Percentiles rank a stretch among this genome's conserved stretches.
Conservation (phyloP, 2,113 vertebrate species). For the Nerophis ophidion region DNA sequence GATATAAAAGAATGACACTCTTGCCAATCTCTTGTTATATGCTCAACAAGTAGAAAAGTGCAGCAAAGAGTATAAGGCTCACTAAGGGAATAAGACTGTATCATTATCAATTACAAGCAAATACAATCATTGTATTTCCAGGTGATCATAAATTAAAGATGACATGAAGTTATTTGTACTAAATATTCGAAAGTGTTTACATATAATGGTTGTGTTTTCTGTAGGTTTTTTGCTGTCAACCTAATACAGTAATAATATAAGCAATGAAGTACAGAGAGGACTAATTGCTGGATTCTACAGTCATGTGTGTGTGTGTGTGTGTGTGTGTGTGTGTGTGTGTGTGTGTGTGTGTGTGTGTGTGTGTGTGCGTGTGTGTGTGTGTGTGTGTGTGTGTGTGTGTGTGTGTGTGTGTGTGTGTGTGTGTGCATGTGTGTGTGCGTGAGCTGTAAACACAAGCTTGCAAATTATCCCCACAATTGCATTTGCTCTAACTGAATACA, state of each 20-base stretch:
- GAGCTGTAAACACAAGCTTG: slow-evolving; percentile 14
- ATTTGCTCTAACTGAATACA: slow-evolving; percentile 25
- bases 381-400: too few species aligned
- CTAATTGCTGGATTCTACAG: slow-evolving; percentile 27
- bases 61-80: too few species aligned
- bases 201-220: not conserved
- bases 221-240: slow-evolving; percentile 21
- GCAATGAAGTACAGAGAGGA: slow-evolving; percentile 36
- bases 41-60: not conserved
- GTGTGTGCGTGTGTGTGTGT: too few species aligned
- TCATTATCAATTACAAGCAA: too few species aligned
- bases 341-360: not conserved
- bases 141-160: too few species aligned
- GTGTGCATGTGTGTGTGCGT: too few species aligned
- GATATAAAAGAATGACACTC: not conserved
- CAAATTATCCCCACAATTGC: slow-evolving; percentile 21
- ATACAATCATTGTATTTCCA: too few species aligned
- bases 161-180: not conserved
- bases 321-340: too few species aligned
- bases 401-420: too few species aligned
- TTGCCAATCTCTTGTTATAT: not conserved
- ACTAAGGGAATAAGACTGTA: too few species aligned
- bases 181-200: not conserved
- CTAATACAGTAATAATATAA: slow-evolving; percentile 29
- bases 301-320: slow-evolving; percentile 12